Percentiles rank a stretch among this genome's conserved stretches.
These are phyloP conservation scores for Marcusenius ussheri DNA, from an alignment of 2,113 vertebrate genomes.

Conservation along the genomic window DNA sequence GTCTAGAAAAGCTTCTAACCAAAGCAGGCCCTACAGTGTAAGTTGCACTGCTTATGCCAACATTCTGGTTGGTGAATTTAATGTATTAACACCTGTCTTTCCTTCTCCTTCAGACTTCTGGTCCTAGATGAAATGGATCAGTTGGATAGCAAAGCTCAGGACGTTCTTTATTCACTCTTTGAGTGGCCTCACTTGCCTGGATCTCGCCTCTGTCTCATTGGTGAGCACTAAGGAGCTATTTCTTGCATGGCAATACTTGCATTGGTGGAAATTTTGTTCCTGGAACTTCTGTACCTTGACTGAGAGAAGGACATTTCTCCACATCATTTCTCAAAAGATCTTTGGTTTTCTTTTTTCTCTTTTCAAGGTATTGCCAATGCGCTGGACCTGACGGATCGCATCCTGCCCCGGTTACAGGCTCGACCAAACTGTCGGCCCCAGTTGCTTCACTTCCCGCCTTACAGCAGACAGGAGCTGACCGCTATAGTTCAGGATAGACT, in stretches of 20 bases:
- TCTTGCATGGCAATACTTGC: background rate
- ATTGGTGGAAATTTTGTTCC: background rate
- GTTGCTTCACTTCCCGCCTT: conserved; percentile 69
- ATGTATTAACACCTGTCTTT: background rate
- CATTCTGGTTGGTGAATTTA: background rate
- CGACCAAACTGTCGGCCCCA: conserved; percentile 62
- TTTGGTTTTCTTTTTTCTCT: background rate
- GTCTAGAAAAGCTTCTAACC: conserved; percentile 69
- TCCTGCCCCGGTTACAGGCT: conserved; percentile 74
- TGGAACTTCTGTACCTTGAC: background rate
- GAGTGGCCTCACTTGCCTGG: conserved; percentile 76
- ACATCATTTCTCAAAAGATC: background rate
- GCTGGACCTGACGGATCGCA: conserved; percentile 84
- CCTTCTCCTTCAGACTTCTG: conserved; percentile 63
- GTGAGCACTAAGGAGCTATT: conserved; percentile 52
- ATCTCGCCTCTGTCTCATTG: conserved; percentile 80
- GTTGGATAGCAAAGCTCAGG: conserved; percentile 86
- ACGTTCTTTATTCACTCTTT: conserved; percentile 90
- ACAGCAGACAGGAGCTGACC: conserved; percentile 65
- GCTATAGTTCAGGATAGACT: conserved; percentile 80
- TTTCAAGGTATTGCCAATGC: conserved; percentile 82
- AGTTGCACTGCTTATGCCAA: conserved; percentile 43
- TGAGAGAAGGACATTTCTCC: background rate
- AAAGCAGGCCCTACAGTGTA: conserved; percentile 72
- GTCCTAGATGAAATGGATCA: conserved; percentile 95